phyloP scores from a whole-genome alignment of 2,888 invertebrate species.

The Drosophila seclusa region DNA sequence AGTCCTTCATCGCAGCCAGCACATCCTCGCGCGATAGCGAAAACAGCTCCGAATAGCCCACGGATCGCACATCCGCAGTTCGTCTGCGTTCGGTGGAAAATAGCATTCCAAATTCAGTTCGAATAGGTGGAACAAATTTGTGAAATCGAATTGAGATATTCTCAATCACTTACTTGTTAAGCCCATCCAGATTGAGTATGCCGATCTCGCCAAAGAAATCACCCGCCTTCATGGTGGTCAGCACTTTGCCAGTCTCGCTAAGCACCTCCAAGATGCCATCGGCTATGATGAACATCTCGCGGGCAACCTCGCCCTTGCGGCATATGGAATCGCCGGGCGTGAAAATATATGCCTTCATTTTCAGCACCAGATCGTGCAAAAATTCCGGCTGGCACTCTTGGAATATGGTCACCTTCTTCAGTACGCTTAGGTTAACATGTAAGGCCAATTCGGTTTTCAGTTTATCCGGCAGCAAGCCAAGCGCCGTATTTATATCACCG shows the following conservation, averaged over 20 bases:
- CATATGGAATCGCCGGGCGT: conserved; percentile 99
- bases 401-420: conserved; percentile 98
- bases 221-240: conserved; percentile 98
- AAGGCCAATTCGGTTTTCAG: conserved; percentile 98
- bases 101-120: background rate
- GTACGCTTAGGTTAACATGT: conserved; percentile 96
- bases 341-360: conserved; percentile 99
- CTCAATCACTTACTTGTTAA: conserved; percentile 91
- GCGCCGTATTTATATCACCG: conserved; percentile 97
- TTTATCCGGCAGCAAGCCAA: conserved; percentile 97
- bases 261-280: conserved; percentile 98
- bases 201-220: conserved; percentile 99
- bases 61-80: conserved; percentile 97
- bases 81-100: conserved; percentile 87
- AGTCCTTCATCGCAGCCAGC: conserved; percentile 97
- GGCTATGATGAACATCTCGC: conserved; percentile 99
- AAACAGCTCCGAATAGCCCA: conserved; percentile 97
- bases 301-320: conserved; percentile 95
- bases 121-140: background rate
- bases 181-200: conserved; percentile 96
- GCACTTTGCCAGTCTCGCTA: conserved; percentile 95
- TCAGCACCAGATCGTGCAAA: conserved; percentile 97
- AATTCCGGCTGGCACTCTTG: conserved; percentile 99
- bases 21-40: conserved; percentile 97
- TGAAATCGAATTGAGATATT: background rate